These are phyloP conservation scores for Orcinus orca DNA, from an alignment of 2,113 vertebrate genomes.

Conservation along the genomic window DNA sequence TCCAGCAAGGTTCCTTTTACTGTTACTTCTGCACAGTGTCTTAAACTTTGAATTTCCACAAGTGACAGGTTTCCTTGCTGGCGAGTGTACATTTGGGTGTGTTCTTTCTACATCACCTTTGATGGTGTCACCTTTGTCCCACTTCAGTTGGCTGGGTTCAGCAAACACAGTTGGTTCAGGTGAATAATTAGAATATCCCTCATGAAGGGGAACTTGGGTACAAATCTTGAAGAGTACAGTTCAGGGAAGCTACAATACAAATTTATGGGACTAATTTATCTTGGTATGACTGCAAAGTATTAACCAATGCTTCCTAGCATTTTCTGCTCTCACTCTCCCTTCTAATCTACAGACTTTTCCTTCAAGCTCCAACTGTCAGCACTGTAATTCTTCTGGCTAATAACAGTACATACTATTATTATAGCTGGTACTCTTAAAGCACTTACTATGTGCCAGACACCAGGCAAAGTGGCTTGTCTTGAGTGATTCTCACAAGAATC, in stretches of 20 bases:
- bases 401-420: background rate
- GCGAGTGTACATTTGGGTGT: background rate
- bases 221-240: background rate
- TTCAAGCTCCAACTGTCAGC: background rate
- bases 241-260: background rate
- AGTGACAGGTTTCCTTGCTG: background rate
- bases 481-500: constrained; percentile 8
- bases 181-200: background rate
- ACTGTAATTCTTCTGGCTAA: background rate
- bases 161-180: background rate
- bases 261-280: background rate
- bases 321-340: constrained; percentile 1
- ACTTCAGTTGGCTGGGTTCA: background rate
- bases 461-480: background rate
- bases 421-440: background rate
- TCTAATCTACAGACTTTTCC: background rate
- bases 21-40: background rate
- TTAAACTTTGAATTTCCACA: background rate
- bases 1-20: background rate
- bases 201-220: background rate
- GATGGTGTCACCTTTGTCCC: no score
- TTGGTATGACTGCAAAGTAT: background rate
- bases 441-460: background rate
- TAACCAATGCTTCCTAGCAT: background rate
- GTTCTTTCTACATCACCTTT: background rate